Conservation (phyloP, 2,888 invertebrate species). For the Odontocolon sp. region DNA sequence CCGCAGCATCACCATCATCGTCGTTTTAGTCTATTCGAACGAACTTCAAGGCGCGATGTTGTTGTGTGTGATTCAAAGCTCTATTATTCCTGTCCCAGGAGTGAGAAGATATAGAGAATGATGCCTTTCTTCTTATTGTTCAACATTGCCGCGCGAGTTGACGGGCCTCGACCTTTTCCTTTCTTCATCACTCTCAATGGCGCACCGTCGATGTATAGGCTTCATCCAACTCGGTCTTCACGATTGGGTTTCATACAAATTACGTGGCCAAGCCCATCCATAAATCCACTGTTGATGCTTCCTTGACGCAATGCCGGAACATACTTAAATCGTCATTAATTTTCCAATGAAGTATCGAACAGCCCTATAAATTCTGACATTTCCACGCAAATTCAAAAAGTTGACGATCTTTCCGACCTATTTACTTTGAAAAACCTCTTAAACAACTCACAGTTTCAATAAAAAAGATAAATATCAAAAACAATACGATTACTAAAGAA, state of each 20-base stretch:
- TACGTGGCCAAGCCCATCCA: constrained; percentile 38
- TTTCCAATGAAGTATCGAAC: background rate
- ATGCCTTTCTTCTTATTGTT: constrained; percentile 24
- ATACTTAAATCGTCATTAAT: background rate
- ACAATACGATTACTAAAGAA: too few relatives aligned
- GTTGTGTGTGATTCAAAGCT: constrained; percentile 24
- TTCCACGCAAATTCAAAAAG: too few relatives aligned
- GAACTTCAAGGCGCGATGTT: background rate
- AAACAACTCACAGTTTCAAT: too few relatives aligned
- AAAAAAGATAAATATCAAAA: too few relatives aligned
- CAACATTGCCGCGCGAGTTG: background rate
- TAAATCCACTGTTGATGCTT: constrained; percentile 39
- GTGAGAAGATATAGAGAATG: too few relatives aligned
- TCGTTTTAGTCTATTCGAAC: constrained; percentile 10
- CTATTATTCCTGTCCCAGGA: constrained; percentile 37
- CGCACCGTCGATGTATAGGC: background rate
- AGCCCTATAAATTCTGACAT: too few relatives aligned
- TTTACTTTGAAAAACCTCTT: too few relatives aligned
- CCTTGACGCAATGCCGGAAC: constrained; percentile 30
- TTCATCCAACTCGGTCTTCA: background rate
- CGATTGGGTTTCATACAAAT: background rate
- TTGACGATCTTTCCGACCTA: background rate
- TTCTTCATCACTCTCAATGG: background rate
- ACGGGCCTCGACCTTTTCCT: constrained; percentile 6
- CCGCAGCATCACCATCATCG: constrained; percentile 1